A percentile compares a stretch with the other conserved stretches of the same genome.
Evolutionary conservation across 2,113 vertebrate species (phyloP).

Genomic region (Aix galericulata): DNA sequence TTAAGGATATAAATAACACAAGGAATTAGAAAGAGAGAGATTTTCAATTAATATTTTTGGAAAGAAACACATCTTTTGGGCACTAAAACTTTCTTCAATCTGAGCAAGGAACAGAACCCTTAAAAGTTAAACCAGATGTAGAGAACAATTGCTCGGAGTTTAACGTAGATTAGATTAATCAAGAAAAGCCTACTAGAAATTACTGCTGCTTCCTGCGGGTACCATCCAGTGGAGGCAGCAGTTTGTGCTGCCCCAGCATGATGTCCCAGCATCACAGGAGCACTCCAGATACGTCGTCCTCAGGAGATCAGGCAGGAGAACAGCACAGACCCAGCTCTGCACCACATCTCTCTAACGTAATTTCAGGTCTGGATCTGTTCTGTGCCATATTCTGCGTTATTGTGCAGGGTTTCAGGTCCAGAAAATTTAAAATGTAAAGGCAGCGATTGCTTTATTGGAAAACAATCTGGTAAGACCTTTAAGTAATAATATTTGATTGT

Average conservation of each 20-base stretch:
- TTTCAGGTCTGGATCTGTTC: neutral
- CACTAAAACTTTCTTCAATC: neutral
- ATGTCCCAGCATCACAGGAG: neutral
- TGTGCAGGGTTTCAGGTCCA: neutral
- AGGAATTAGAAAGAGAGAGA: neutral
- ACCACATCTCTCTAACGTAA: neutral
- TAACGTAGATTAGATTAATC: neutral
- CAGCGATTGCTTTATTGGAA: neutral
- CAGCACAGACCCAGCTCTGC: neutral
- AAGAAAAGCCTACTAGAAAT: neutral
- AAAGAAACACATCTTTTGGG: neutral
- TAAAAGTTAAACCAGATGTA: neutral
- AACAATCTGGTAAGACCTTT: neutral
- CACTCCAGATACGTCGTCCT: neutral
- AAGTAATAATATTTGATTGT: neutral
- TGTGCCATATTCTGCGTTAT: neutral
- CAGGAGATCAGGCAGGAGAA: neutral
- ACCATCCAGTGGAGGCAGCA: neutral
- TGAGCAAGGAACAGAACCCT: neutral
- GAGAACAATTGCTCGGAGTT: neutral
- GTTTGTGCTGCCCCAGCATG: neutral
- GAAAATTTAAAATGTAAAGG: neutral
- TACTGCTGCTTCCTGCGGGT: neutral
- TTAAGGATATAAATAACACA: neutral
- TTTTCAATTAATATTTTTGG: neutral